Base-by-base conservation (phyloP, 1,140 invertebrate genomes). In the Pristionchus pacificus region DNA sequence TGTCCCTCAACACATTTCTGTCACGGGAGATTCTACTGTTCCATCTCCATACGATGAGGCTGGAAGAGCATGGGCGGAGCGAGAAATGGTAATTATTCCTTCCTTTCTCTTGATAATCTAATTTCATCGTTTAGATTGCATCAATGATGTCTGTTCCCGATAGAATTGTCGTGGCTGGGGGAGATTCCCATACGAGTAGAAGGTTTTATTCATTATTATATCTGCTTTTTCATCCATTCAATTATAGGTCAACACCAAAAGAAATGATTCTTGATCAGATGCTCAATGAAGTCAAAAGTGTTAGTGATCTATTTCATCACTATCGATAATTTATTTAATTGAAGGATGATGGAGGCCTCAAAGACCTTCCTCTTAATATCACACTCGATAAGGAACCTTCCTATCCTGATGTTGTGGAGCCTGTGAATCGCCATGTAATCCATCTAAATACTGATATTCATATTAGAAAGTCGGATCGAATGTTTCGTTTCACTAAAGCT, bases 81-180 rank as follows among this genome's bases (percentile, higher is more conserved):
- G 15, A n/a, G 27, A 69, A 38, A 31, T 3, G n/a, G n/a, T 60
- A 60, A 3, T 30, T 3, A 60, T 10, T 60, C 24, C 6, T 49
- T 25, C 27, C 2, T 38, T 25, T 24, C 31, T 38, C 2, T 24
- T 24, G 13, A 64, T 28, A 19, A 29, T 2, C 3, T 55, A 14
- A 49, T 29, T 57, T 38, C 25, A 25, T 29, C 31, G 19, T 55
- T 19, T 24, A 32, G 0, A 58, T 74, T 1, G 28, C 65, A 28
- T 73, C 75, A 38, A 27, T 32, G 31, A 75, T 75, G 74, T 27
- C 28, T 1, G 74, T 75, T 13, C 74, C 74, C 6, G 74, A 75
- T 15, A 65, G 65, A 29, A 76, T 75, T 30, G 31, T 70, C 15
- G 30, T 75, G 10, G 68, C 33, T 31, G 72, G 72, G n/a, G 72